Evolutionary conservation across 2,113 vertebrate species (phyloP).

Genomic region (Percopsis transmontana): DNA sequence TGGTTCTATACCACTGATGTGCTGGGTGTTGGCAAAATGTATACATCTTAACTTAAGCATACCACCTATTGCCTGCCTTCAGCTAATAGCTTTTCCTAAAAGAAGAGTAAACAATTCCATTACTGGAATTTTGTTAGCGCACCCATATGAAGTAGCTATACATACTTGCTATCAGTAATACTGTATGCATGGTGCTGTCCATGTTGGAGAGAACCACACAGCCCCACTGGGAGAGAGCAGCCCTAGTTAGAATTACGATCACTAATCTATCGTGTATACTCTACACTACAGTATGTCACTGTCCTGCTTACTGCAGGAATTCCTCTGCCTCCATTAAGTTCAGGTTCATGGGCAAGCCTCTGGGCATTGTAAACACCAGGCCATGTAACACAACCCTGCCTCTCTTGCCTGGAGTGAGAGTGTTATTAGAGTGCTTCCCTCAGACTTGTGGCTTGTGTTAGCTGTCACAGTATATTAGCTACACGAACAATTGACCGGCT

Average conservation of each 20-base stretch:
- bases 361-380: not conserved
- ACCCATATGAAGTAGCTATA: too few species aligned
- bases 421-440: conserved; percentile 6
- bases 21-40: too few species aligned
- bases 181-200: too few species aligned
- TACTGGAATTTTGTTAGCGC: too few species aligned
- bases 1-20: not conserved
- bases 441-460: conserved; percentile 2
- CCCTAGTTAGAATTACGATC: not conserved
- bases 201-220: not conserved
- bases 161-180: too few species aligned
- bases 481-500: not conserved
- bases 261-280: not conserved
- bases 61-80: too few species aligned
- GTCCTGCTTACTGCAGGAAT: not conserved
- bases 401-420: conserved; percentile 2
- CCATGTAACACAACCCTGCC: not conserved
- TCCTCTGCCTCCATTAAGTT: not conserved
- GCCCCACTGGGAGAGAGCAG: not conserved
- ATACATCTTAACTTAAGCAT: too few species aligned
- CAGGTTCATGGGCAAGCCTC: conserved; percentile 1
- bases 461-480: not conserved
- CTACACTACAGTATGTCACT: not conserved
- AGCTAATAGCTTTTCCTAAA: too few species aligned
- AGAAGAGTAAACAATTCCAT: too few species aligned